Conservation (phyloP, 2,888 invertebrate species). For the Synergus umbraculus region DNA sequence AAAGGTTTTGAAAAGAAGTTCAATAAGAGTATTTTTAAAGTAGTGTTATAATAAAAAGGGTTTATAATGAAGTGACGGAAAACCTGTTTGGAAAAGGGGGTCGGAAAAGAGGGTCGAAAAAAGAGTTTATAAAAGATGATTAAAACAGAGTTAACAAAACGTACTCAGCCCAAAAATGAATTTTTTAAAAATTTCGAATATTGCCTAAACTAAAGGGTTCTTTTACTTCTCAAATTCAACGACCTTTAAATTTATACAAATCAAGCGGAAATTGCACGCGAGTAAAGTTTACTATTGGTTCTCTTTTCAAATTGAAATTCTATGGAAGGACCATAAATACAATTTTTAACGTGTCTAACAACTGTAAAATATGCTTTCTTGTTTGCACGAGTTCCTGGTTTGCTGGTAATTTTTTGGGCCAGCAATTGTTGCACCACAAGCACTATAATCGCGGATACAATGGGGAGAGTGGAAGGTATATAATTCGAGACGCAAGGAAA, state of each 20-base stretch:
- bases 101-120: no score
- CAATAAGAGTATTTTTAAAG: no score
- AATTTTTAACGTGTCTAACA: conserved; percentile 20
- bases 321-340: background rate
- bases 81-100: no score
- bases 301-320: conserved; percentile 10
- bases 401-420: conserved; percentile 9
- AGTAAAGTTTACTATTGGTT: background rate
- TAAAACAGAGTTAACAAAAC: no score
- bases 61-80: no score
- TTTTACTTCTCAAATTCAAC: background rate
- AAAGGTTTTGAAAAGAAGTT: no score
- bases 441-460: conserved; percentile 37
- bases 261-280: background rate
- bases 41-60: no score
- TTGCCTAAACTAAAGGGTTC: background rate
- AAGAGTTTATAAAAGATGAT: no score
- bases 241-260: background rate
- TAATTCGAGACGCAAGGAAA: conserved; percentile 29
- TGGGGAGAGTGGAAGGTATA: conserved; percentile 14
- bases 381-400: conserved; percentile 25
- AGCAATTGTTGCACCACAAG: conserved; percentile 30
- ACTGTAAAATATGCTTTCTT: conserved; percentile 5
- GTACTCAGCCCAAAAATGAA: background rate
- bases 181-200: background rate